Conservation (phyloP, 2,888 invertebrate species). For the Conops quadrifasciatus region DNA sequence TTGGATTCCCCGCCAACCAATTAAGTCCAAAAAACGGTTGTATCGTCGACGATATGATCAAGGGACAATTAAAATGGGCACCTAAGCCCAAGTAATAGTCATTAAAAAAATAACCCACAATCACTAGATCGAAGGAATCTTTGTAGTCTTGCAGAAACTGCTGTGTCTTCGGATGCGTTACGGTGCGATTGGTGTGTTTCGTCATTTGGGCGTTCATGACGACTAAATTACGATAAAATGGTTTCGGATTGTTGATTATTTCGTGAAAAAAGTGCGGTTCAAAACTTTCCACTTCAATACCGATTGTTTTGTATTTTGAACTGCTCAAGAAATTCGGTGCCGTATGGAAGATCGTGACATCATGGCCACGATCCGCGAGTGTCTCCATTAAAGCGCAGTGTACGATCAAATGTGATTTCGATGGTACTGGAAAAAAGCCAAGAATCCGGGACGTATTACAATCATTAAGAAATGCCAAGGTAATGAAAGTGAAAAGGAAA, state of each 20-base stretch:
- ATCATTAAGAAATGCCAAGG: not conserved
- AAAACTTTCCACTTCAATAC: constrained; percentile 41
- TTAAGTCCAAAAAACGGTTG: constrained; percentile 47
- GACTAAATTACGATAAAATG: constrained; percentile 43
- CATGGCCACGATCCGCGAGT: constrained; percentile 56
- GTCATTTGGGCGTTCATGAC: constrained; percentile 31
- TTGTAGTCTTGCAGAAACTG: constrained; percentile 46
- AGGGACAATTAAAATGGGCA: constrained; percentile 57
- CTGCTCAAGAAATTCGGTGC: constrained; percentile 46
- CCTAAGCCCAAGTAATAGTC: constrained; percentile 59
- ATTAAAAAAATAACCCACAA: constrained; percentile 57
- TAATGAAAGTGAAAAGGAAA: not conserved
- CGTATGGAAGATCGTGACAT: constrained; percentile 54
- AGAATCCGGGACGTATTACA: constrained; percentile 52
- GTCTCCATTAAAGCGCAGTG: constrained; percentile 54
- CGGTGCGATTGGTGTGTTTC: constrained; percentile 43
- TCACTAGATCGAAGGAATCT: constrained; percentile 54
- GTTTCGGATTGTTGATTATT: constrained; percentile 42
- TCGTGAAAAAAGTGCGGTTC: constrained; percentile 37
- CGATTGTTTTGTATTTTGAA: constrained; percentile 48
- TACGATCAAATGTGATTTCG: constrained; percentile 57
- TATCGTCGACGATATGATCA: constrained; percentile 52
- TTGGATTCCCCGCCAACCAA: constrained; percentile 52
- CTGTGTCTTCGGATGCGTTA: constrained; percentile 44
- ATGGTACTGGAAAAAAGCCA: constrained; percentile 54